Percentiles rank a stretch among this genome's conserved stretches.
These are phyloP conservation scores for Crocidura indochinensis DNA, from an alignment of 2,797 vertebrate species.

Conservation along the genomic window DNA sequence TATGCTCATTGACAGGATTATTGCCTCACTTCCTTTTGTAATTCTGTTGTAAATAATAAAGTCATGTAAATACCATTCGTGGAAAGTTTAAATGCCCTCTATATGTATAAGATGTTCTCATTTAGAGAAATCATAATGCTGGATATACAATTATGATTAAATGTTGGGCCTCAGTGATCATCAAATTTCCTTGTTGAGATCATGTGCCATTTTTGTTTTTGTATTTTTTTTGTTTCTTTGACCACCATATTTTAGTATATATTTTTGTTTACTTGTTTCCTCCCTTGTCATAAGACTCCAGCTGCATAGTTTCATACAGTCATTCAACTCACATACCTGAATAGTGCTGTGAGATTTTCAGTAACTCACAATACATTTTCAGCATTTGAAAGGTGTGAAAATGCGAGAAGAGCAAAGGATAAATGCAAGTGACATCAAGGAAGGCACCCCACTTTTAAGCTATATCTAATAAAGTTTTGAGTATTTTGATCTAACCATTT, in stretches of 20 bases:
- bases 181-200: not conserved
- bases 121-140: conserved; percentile 29
- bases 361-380: not conserved
- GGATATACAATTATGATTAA: conserved; percentile 31
- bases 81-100: conserved; percentile 6
- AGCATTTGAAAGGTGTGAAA: not conserved
- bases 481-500: not conserved
- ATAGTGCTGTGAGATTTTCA: not conserved
- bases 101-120: conserved; percentile 4
- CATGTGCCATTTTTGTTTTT: not conserved
- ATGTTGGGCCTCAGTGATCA: not conserved
- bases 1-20: conserved; percentile 39
- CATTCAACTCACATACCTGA: not conserved
- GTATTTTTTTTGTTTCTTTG: not conserved
- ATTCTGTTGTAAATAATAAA: conserved; percentile 62
- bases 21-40: conserved; percentile 43
- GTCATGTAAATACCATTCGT: conserved; percentile 44
- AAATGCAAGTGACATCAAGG: not conserved
- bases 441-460: not conserved
- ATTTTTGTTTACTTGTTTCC: conserved; percentile 42
- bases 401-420: not conserved
- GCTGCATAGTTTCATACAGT: not conserved
- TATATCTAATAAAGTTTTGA: not conserved
- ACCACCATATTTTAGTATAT: not conserved
- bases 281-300: not conserved